Conservation (phyloP, 1,140 invertebrate genomes). For the Meloidogyne hapla region DNA sequence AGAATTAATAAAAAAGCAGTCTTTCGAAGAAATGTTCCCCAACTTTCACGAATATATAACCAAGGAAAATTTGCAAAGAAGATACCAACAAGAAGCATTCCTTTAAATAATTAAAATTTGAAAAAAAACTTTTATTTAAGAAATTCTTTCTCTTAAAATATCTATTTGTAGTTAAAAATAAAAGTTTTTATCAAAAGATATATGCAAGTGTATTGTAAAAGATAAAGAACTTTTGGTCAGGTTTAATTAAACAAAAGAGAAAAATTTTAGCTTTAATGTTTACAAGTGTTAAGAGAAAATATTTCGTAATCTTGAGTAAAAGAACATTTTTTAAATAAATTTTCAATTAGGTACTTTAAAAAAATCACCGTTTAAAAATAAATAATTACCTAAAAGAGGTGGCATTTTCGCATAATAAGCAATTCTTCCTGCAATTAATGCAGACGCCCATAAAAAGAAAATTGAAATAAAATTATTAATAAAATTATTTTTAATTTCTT, state of each 20-base stretch:
- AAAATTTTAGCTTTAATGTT: too few relatives aligned
- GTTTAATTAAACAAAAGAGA: too few relatives aligned
- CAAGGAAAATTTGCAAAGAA: constrained; percentile 76
- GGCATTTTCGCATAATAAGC: constrained; percentile 29
- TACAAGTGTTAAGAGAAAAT: too few relatives aligned
- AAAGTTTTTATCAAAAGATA: too few relatives aligned
- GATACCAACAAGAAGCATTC: constrained; percentile 80
- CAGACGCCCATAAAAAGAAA: constrained; percentile 45
- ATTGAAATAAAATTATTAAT: constrained; percentile 35
- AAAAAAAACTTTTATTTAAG: too few relatives aligned
- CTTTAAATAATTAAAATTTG: constrained; percentile 70
- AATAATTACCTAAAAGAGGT: constrained; percentile 44
- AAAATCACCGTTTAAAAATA: background rate
- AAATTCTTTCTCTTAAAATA: too few relatives aligned
- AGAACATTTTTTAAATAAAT: constrained; percentile 7
- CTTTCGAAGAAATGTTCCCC: constrained; percentile 63
- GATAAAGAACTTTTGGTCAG: too few relatives aligned
- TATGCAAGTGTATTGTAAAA: too few relatives aligned
- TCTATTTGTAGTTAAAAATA: too few relatives aligned
- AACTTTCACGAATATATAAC: constrained; percentile 64
- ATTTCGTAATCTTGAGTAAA: too few relatives aligned
- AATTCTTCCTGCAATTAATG: constrained; percentile 36
- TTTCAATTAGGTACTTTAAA: background rate
- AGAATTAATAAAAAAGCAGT: constrained; percentile 74
- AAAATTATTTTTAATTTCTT: background rate